A percentile compares a stretch with the other conserved stretches of the same genome.
Evolutionary conservation across 2,797 vertebrate species (phyloP).

Genomic region (Sebastes minor): DNA sequence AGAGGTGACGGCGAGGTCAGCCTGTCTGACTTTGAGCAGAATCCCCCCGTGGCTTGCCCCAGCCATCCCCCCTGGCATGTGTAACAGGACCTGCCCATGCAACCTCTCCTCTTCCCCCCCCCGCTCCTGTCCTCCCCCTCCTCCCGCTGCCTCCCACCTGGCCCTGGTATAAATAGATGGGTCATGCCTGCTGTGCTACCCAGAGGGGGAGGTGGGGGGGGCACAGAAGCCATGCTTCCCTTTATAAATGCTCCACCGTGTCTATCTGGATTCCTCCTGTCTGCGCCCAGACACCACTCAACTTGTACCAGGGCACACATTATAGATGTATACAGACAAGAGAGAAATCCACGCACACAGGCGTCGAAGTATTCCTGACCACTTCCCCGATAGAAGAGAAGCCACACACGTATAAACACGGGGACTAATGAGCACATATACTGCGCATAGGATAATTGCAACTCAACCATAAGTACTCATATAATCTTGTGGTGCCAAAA

Average conservation of each 20-base stretch:
- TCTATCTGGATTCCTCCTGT: constrained; percentile 70
- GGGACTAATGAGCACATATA: not conserved
- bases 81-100: constrained; percentile 82
- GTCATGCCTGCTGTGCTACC: constrained; percentile 70
- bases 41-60: constrained; percentile 71
- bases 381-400: not conserved
- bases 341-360: not conserved
- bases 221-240: constrained; percentile 54
- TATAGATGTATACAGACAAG: not conserved
- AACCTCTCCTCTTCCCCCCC: constrained; percentile 39
- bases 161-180: constrained; percentile 83
- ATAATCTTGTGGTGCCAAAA: not conserved
- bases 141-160: constrained; percentile 46
- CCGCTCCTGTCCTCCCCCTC: constrained; percentile 14
- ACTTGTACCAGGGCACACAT: not conserved
- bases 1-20: constrained; percentile 82
- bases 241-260: constrained; percentile 63
- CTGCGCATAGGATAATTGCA: not conserved
- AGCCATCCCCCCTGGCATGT: constrained; percentile 78
- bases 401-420: not conserved
- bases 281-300: constrained; percentile 43
- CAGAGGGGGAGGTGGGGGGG: constrained; percentile 25
- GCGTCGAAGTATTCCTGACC: not conserved
- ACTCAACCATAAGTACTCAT: not conserved
- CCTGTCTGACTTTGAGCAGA: constrained; percentile 82